A percentile compares a stretch with the other conserved stretches of the same genome.
Conservation (phyloP, 2,113 vertebrate species). For the Sterna hirundo region DNA sequence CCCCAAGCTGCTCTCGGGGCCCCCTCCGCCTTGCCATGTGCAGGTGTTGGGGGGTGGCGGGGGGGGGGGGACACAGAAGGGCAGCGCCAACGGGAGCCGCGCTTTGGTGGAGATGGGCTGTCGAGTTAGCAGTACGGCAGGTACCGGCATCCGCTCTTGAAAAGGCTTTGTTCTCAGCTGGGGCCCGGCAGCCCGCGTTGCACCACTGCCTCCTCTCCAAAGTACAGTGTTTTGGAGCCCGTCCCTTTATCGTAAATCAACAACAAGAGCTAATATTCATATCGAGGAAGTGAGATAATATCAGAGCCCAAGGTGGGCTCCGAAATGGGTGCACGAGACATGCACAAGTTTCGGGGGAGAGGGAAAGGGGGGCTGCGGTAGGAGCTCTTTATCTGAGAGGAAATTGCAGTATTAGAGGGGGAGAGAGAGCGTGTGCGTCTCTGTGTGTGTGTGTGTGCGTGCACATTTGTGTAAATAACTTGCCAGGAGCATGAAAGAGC, state of each 20-base stretch:
- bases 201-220: neutral
- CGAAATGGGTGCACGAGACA: neutral
- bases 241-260: conserved; percentile 42
- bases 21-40: neutral
- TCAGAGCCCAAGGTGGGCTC: conserved; percentile 35
- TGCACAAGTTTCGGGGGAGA: neutral
- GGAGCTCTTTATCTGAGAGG: conserved; percentile 43
- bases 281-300: conserved; percentile 59
- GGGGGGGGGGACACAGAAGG: neutral
- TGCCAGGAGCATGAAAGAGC: neutral
- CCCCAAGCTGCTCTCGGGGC: neutral
- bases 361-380: neutral
- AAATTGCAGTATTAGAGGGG: neutral
- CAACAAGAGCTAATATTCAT: conserved; percentile 8
- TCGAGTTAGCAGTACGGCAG: neutral
- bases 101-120: neutral
- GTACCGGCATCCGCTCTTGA: neutral
- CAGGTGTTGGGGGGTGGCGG: neutral
- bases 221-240: conserved; percentile 31
- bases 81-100: neutral
- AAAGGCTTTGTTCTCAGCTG: conserved; percentile 10
- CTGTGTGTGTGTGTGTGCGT: neutral
- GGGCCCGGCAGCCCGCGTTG: neutral
- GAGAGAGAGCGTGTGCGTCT: neutral
- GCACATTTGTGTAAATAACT: neutral